phyloP scores from a whole-genome alignment of 1,140 invertebrate genomes.

The Drosophila arawakana region DNA sequence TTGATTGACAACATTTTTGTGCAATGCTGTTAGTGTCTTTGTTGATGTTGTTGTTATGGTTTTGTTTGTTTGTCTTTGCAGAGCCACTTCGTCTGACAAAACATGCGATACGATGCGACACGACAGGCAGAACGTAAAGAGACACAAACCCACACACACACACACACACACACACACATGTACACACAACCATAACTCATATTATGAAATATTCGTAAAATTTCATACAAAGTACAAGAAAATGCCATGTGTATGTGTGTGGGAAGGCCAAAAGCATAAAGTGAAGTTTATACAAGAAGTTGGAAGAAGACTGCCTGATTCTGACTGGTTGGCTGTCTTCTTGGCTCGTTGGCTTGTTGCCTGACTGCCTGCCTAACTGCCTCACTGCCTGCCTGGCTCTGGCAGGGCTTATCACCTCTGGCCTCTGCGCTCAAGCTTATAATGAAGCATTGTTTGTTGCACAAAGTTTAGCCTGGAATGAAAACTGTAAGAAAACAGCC shows the following conservation, averaged over 20 bases:
- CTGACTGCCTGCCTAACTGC: slow-evolving; percentile 13
- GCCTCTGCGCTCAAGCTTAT: slow-evolving; percentile 65
- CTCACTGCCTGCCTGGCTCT: slow-evolving; percentile 45
- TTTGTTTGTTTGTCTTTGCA: slow-evolving; percentile 61
- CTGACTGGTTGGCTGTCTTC: slow-evolving; percentile 19
- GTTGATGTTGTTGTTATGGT: slow-evolving; percentile 33
- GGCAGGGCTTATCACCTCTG: slow-evolving; percentile 78
- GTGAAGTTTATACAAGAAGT: slow-evolving; percentile 78
- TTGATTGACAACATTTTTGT: slow-evolving; percentile 81
- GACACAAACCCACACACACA: slow-evolving; percentile 30
- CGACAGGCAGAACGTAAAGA: slow-evolving; percentile 45
- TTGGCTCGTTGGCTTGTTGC: slow-evolving; percentile 11
- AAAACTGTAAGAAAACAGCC: slow-evolving; percentile 63
- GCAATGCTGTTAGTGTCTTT: slow-evolving; percentile 39
- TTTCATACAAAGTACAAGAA: slow-evolving; percentile 77
- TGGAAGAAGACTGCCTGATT: slow-evolving; percentile 34
- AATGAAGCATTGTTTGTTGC: slow-evolving; percentile 79
- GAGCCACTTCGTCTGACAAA: slow-evolving; percentile 77
- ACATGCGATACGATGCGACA: slow-evolving; percentile 72
- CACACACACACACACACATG: slow-evolving; percentile 5
- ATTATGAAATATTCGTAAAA: slow-evolving; percentile 80
- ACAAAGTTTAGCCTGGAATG: slow-evolving; percentile 72
- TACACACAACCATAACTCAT: slow-evolving; percentile 64
- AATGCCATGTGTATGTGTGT: slow-evolving; percentile 54
- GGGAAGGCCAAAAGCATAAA: slow-evolving; percentile 63